Evolutionary conservation across 2,113 vertebrate species (phyloP), one percentile per base, ranked within the genome.

Genomic region (Leuciscus idus): DNA sequence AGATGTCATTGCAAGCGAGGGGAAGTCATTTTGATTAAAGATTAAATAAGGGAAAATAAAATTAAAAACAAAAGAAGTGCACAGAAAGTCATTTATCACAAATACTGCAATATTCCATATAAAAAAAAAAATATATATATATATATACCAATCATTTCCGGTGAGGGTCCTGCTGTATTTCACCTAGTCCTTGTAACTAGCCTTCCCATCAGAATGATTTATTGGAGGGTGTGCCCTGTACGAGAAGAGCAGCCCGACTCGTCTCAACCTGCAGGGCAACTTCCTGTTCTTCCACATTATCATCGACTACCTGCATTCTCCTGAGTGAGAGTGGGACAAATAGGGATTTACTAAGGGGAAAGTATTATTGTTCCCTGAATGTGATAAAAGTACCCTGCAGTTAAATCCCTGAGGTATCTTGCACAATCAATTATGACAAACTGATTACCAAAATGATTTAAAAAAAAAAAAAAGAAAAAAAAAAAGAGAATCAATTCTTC

Each of bases 211-310:
- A 50, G 48, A 55, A 50, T 4, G 74, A 15, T 77, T 52, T 64
- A 50, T 61, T 26, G 33, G 23, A 80, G 59, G 59, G 79, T 64
- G 79, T 64, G 59, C 48, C 59, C 46, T 64, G 30, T 72, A 19
- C 7, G 76, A 59, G 30, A 4, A 30, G 21, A 52, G 13, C 55
- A n/a, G 28, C 26, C 26, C 39, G 28, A 64, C 72, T 30, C 66
- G 52, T 50, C 59, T 82, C 4, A 86, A 82, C 78, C 43, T 50
- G 78, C 46, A 70, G 64, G 43, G 23, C 79, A 70, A 83, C 81
- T 70, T 83, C 46, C 64, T 55, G 28, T 55, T 70, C 46, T 19
- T 36, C 81, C 46, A 66, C 75, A 19, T 28, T 23, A 33, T 77
- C 4, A 77, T 9, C 28, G 59, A 81, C 79, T 64, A 43, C 59